Conservation (phyloP, 2,797 vertebrate genomes). For the Karalla daura region DNA sequence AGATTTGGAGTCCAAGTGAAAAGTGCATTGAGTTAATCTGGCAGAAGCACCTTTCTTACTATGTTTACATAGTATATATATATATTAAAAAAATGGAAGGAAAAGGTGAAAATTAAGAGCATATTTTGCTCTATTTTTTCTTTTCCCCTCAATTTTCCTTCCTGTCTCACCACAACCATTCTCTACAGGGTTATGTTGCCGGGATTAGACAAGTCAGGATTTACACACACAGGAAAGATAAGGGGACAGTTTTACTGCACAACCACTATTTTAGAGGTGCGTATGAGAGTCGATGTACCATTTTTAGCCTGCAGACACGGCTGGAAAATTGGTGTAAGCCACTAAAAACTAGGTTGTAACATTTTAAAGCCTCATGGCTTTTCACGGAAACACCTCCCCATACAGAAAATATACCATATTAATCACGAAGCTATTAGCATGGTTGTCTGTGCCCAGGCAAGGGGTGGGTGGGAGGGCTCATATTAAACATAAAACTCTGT, state of each 20-base stretch:
- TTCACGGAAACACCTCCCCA: slow-evolving; percentile 66
- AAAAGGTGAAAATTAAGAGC: too few species aligned
- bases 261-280: slow-evolving; percentile 61
- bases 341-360: slow-evolving; percentile 71
- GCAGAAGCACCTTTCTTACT: slow-evolving; percentile 10
- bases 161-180: slow-evolving; percentile 60
- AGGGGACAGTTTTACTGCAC: slow-evolving; percentile 78
- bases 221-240: slow-evolving; percentile 80
- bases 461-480: too few species aligned
- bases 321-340: slow-evolving; percentile 79
- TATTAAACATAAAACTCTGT: slow-evolving; percentile 26
- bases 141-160: slow-evolving; percentile 47
- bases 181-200: slow-evolving; percentile 52
- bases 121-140: too few species aligned
- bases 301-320: slow-evolving; percentile 73
- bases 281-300: slow-evolving; percentile 38
- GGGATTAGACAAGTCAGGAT: slow-evolving; percentile 66
- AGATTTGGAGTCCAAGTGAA: neutral
- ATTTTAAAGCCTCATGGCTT: slow-evolving; percentile 73
- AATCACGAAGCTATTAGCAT: slow-evolving; percentile 63
- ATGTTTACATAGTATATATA: slow-evolving; percentile 41
- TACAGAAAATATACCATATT: slow-evolving; percentile 60
- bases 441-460: slow-evolving; percentile 25
- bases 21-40: neutral
- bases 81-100: too few species aligned